Evolutionary conservation across 2,888 invertebrate genomes (phyloP).

Genomic region (Torymus texanus): DNA sequence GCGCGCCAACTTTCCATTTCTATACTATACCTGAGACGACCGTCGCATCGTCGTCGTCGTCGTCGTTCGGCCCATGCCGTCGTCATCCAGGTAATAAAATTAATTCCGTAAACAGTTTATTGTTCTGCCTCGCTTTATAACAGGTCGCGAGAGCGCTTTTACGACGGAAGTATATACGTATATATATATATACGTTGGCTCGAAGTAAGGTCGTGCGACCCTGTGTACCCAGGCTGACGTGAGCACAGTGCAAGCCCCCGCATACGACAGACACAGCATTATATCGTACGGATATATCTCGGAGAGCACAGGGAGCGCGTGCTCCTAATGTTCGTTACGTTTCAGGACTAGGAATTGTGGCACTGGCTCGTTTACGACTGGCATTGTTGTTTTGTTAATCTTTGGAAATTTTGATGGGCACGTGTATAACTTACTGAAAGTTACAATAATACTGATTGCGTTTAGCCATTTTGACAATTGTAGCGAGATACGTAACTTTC

Average conservation of each 20-base stretch:
- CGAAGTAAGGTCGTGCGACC: slow-evolving; percentile 30
- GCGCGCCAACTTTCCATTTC: slow-evolving; percentile 57
- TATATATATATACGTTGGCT: neutral
- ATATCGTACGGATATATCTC: too few relatives aligned
- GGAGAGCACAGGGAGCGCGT: too few relatives aligned
- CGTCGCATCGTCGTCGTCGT: neutral
- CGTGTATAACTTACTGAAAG: too few relatives aligned
- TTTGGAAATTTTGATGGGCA: too few relatives aligned
- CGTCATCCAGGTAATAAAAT: slow-evolving; percentile 66
- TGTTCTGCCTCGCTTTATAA: slow-evolving; percentile 67
- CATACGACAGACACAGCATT: neutral
- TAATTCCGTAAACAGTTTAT: slow-evolving; percentile 71
- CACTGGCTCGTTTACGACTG: too few relatives aligned
- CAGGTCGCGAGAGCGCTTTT: slow-evolving; percentile 64
- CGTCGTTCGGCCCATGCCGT: neutral
- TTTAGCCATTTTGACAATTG: too few relatives aligned
- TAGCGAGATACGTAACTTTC: too few relatives aligned
- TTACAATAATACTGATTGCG: too few relatives aligned
- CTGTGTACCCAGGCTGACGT: neutral
- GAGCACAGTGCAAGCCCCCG: too few relatives aligned
- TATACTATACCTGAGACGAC: slow-evolving; percentile 44
- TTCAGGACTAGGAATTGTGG: too few relatives aligned
- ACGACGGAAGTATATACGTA: slow-evolving; percentile 47
- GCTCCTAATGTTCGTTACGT: too few relatives aligned
- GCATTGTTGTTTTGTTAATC: too few relatives aligned